Evolutionary conservation across 2,888 invertebrate species (phyloP).

Genomic region (Limnephilus rhombicus): DNA sequence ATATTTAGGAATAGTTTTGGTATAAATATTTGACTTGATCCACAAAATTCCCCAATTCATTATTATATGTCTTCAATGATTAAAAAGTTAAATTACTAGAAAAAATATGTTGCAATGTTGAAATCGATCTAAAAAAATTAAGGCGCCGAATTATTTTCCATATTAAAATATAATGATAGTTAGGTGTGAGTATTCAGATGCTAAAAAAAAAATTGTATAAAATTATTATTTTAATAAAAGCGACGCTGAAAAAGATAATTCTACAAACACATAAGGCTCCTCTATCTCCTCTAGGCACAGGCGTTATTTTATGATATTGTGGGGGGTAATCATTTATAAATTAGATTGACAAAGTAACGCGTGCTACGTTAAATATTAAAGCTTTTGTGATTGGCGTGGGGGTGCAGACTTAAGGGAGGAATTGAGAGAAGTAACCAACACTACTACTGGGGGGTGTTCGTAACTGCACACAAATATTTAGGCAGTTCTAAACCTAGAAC

Average conservation of each 20-base stretch:
- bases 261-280: background rate
- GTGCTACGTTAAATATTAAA: background rate
- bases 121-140: too few species aligned
- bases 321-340: constrained; percentile 4
- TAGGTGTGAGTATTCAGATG: background rate
- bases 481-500: background rate
- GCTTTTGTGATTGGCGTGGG: background rate
- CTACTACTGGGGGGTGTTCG: constrained; percentile 22
- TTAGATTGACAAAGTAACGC: constrained; percentile 6
- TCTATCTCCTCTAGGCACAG: background rate
- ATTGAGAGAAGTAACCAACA: background rate
- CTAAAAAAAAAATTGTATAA: background rate
- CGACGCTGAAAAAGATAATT: background rate
- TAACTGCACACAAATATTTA: background rate
- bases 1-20: too few species aligned
- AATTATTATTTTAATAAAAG: background rate
- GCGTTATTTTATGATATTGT: background rate
- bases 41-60: too few species aligned
- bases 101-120: too few species aligned
- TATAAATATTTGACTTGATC: too few species aligned
- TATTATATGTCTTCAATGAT: too few species aligned
- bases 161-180: too few species aligned
- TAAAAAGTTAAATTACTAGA: too few species aligned
- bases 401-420: constrained; percentile 13
- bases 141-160: too few species aligned